Percentiles rank a stretch among this genome's conserved stretches.
Conservation (phyloP, 92 coral and sea anemone genomes). For the Umimayanthus chanpuru region DNA sequence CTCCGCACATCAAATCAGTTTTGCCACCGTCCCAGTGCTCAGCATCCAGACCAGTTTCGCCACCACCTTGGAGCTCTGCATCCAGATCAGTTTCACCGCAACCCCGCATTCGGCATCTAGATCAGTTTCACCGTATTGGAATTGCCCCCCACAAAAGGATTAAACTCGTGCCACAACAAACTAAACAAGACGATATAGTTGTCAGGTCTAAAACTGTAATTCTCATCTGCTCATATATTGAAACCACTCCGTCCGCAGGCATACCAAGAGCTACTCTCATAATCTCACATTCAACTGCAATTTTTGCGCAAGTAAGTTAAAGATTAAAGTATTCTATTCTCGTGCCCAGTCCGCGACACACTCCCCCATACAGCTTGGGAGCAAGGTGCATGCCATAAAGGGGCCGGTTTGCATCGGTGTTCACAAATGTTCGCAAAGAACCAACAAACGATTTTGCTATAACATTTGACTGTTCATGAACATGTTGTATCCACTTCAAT, state of each 20-base stretch:
- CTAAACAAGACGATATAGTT: not conserved
- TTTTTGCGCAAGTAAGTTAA: not conserved
- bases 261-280: slow-evolving; percentile 7
- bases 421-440: not conserved
- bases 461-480: not conserved
- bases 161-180: not conserved
- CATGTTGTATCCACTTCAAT: not conserved
- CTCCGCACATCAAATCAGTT: too few relatives aligned
- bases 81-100: too few relatives aligned
- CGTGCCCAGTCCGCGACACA: slow-evolving; percentile 7
- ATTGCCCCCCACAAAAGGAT: not conserved
- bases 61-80: too few relatives aligned
- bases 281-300: not conserved
- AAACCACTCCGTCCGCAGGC: slow-evolving; percentile 5
- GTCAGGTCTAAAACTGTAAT: not conserved
- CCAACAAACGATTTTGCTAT: not conserved
- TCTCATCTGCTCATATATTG: not conserved
- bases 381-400: slow-evolving; percentile 20
- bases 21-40: too few relatives aligned
- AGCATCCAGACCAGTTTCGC: too few relatives aligned
- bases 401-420: not conserved
- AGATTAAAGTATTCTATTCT: not conserved
- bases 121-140: too few relatives aligned
- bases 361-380: slow-evolving; percentile 37
- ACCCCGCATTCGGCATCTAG: too few relatives aligned